phyloP scores from a whole-genome alignment of 2,888 invertebrate genomes.

The Myopa tessellatipennis region DNA sequence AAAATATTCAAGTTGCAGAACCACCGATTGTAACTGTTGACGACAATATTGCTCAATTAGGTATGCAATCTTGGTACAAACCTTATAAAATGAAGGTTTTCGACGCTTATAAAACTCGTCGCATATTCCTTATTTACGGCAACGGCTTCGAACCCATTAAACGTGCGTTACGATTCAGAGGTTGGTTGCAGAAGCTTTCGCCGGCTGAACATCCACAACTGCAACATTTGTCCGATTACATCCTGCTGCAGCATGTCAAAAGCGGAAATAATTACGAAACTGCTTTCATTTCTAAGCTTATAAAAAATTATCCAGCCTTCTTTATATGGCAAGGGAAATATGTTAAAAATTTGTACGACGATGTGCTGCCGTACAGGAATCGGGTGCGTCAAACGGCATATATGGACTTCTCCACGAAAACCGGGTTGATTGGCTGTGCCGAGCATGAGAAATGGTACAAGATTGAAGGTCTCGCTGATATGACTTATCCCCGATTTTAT shows the following conservation, averaged over 20 bases:
- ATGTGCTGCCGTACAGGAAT: constrained; percentile 56
- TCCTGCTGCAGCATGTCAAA: constrained; percentile 59
- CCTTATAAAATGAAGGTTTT: constrained; percentile 58
- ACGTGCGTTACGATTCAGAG: constrained; percentile 72
- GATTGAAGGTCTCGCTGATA: constrained; percentile 60
- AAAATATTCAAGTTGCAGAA: neutral
- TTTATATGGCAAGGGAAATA: constrained; percentile 76
- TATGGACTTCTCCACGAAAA: constrained; percentile 69
- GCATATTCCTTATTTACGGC: constrained; percentile 64
- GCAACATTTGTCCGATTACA: constrained; percentile 58
- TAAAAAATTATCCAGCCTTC: constrained; percentile 74
- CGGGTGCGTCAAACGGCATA: constrained; percentile 55
- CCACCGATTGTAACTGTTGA: neutral
- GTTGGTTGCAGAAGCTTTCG: constrained; percentile 80
- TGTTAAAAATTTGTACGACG: constrained; percentile 52
- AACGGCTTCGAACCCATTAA: constrained; percentile 59
- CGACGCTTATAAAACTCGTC: constrained; percentile 61
- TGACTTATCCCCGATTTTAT: constrained; percentile 77
- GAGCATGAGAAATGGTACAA: constrained; percentile 59
- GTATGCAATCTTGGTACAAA: constrained; percentile 53
- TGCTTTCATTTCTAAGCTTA: constrained; percentile 71
- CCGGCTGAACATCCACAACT: constrained; percentile 57
- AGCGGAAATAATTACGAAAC: constrained; percentile 62
- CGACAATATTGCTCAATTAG: too few species aligned
- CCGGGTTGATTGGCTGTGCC: constrained; percentile 64